Evolutionary conservation across 2,797 vertebrate species (phyloP).

Genomic region (Notoglanidium macrostoma): DNA sequence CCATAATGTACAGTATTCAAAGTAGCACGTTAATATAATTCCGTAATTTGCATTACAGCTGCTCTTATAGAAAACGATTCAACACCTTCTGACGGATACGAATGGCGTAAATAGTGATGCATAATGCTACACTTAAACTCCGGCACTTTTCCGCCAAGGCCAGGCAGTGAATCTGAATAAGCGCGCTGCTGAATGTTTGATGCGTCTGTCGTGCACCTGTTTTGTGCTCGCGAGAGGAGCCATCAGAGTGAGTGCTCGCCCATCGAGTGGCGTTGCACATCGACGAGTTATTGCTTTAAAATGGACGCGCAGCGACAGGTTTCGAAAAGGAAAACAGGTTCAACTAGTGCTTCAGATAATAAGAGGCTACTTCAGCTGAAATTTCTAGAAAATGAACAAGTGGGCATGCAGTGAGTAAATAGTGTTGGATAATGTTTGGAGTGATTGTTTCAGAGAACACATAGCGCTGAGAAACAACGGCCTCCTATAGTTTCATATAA

Average conservation of each 20-base stretch:
- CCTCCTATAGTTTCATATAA: constrained; percentile 30
- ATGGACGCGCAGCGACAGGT: constrained; percentile 73
- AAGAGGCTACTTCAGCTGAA: constrained; percentile 76
- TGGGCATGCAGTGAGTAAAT: constrained; percentile 70
- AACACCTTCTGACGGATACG: background rate
- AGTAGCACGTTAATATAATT: background rate
- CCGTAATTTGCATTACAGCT: background rate
- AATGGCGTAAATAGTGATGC: background rate
- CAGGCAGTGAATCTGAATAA: background rate
- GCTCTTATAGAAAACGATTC: background rate
- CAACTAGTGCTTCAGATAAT: constrained; percentile 77
- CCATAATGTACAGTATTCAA: background rate
- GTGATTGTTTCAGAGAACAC: constrained; percentile 57
- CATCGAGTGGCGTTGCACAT: constrained; percentile 72
- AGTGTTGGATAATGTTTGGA: constrained; percentile 52
- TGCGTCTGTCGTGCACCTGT: constrained; percentile 69
- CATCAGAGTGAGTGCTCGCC: constrained; percentile 71
- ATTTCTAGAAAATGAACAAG: constrained; percentile 75
- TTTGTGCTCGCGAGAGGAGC: constrained; percentile 76
- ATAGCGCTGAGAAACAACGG: constrained; percentile 23
- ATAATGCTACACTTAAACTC: constrained; percentile 11
- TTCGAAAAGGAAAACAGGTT: constrained; percentile 76
- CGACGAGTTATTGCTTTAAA: constrained; percentile 79
- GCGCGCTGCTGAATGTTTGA: constrained; percentile 47
- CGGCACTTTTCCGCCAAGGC: background rate